These are phyloP conservation scores for Theocolax elegans DNA, from an alignment of 1,140 invertebrate genomes.

Conservation along the genomic window DNA sequence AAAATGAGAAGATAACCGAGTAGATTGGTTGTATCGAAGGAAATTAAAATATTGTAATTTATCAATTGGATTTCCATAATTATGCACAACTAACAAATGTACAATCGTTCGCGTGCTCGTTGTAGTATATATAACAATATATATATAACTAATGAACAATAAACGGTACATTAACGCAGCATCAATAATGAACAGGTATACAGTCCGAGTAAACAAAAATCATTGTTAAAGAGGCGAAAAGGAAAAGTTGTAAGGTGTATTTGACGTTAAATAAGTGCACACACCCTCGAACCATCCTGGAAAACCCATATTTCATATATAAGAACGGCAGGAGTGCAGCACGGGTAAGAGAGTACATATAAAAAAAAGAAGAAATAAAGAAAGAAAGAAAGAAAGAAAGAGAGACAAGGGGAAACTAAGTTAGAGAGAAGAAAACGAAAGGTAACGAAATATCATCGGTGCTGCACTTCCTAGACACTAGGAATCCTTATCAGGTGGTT, in stretches of 20 bases:
- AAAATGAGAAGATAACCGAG: too few relatives aligned
- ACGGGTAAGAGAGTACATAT: neutral
- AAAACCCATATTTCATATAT: slow-evolving; percentile 28
- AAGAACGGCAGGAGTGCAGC: neutral
- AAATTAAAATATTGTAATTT: too few relatives aligned
- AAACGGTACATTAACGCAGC: neutral
- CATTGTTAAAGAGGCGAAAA: too few relatives aligned
- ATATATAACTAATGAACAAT: too few relatives aligned
- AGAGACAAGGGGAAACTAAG: too few relatives aligned
- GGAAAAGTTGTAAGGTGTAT: neutral
- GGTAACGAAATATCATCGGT: slow-evolving; percentile 25
- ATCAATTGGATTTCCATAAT: too few relatives aligned
- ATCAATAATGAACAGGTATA: slow-evolving; percentile 6
- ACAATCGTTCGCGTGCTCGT: too few relatives aligned
- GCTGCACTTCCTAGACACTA: slow-evolving; percentile 8
- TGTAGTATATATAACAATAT: too few relatives aligned
- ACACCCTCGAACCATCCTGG: neutral
- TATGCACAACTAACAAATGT: too few relatives aligned
- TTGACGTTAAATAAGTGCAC: slow-evolving; percentile 28
- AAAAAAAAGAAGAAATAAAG: too few relatives aligned
- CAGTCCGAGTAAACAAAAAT: neutral
- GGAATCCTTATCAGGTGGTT: slow-evolving; percentile 28
- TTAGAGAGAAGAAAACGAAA: too few relatives aligned
- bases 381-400: neutral
- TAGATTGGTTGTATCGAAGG: too few relatives aligned